These are phyloP conservation scores for Drosophila setosimentum DNA, from an alignment of 2,888 invertebrate species.

Conservation along the genomic window DNA sequence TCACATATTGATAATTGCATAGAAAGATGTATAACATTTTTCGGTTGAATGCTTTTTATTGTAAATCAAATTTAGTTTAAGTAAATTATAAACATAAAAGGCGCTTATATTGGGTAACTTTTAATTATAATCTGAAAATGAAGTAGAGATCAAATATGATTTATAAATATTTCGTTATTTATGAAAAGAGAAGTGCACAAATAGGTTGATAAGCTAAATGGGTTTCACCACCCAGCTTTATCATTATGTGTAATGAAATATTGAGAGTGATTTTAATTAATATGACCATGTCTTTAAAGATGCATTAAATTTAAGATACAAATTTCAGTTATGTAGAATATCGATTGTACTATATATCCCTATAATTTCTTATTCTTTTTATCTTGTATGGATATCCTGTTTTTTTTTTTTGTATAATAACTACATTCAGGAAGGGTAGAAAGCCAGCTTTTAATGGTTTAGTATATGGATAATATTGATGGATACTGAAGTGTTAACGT, in stretches of 20 bases:
- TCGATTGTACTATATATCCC: not conserved
- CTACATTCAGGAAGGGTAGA: constrained; percentile 16
- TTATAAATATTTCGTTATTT: not conserved
- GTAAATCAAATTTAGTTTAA: constrained; percentile 38
- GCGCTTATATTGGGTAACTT: constrained; percentile 3
- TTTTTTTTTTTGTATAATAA: constrained; percentile 36
- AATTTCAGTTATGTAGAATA: not conserved
- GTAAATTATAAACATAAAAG: constrained; percentile 40
- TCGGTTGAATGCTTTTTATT: constrained; percentile 23
- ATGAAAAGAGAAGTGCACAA: not conserved
- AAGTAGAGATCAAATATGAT: not conserved
- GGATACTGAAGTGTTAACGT: constrained; percentile 69
- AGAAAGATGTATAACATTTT: constrained; percentile 16
- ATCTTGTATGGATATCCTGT: constrained; percentile 7
- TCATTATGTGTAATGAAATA: too few species aligned
- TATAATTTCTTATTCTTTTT: constrained; percentile 12
- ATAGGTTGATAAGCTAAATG: not conserved
- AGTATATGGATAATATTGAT: constrained; percentile 39
- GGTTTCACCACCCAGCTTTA: too few species aligned
- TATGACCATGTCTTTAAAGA: not conserved
- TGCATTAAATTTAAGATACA: not conserved
- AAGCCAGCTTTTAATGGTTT: constrained; percentile 11
- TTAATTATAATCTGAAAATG: constrained; percentile 19
- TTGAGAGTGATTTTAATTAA: too few species aligned
- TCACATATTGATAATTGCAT: constrained; percentile 32